Evolutionary conservation across 2,797 vertebrate species (phyloP).

Genomic region (Clarias laeviceps): DNA sequence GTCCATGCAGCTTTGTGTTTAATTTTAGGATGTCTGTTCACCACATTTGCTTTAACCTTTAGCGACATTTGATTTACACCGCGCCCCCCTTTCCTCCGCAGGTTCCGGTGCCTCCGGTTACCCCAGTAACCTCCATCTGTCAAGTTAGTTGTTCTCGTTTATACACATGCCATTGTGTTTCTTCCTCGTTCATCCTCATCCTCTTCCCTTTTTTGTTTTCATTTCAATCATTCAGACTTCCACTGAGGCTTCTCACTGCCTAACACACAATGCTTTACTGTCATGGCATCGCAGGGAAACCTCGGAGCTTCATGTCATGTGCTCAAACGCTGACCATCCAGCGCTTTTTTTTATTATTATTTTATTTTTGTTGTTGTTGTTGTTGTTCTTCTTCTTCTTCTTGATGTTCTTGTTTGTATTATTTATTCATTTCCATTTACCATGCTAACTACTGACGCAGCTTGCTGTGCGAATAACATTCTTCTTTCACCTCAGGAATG

Average conservation of each 20-base stretch:
- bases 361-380: constrained; percentile 64
- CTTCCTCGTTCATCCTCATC: constrained; percentile 72
- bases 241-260: constrained; percentile 73
- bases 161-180: constrained; percentile 85
- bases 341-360: constrained; percentile 69
- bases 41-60: constrained; percentile 76
- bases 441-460: constrained; percentile 79
- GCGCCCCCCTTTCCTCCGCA: constrained; percentile 86
- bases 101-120: constrained; percentile 92
- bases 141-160: constrained; percentile 97
- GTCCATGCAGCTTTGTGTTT: constrained; percentile 38
- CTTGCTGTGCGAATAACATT: constrained; percentile 78
- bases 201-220: constrained; percentile 70
- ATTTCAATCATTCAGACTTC: constrained; percentile 74
- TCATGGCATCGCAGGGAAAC: constrained; percentile 78
- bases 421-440: constrained; percentile 64
- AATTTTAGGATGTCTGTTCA: constrained; percentile 62
- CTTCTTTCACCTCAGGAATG: constrained; percentile 83
- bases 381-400: constrained; percentile 62
- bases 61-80: constrained; percentile 78
- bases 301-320: constrained; percentile 78
- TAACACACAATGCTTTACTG: constrained; percentile 81
- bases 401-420: constrained; percentile 67
- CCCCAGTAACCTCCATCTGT: constrained; percentile 96
- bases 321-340: constrained; percentile 79